Evolutionary conservation across 2,888 invertebrate species (phyloP).

Genomic region (Furcula furcula): DNA sequence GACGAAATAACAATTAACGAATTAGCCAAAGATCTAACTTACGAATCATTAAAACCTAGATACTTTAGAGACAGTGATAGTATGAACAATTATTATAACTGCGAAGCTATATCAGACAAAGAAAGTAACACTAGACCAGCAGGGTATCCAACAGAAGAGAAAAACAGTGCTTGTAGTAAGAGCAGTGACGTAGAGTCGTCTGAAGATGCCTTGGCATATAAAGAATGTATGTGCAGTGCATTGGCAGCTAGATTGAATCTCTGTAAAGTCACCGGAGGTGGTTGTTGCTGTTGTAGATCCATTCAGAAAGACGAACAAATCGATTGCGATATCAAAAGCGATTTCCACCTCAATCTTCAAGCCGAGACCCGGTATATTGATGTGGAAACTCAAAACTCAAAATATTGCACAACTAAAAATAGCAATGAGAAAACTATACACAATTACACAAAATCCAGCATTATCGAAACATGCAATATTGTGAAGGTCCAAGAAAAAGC

Average conservation of each 20-base stretch:
- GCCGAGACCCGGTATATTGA: constrained; percentile 30
- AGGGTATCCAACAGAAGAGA: constrained; percentile 35
- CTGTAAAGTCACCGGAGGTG: constrained; percentile 22
- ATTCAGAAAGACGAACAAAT: constrained; percentile 38
- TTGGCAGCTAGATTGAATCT: constrained; percentile 46
- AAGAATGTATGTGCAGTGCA: constrained; percentile 47
- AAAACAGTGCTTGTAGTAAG: constrained; percentile 29
- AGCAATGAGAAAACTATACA: constrained; percentile 29
- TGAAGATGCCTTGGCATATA: constrained; percentile 10
- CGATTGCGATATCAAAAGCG: constrained; percentile 40
- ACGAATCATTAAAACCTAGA: constrained; percentile 41
- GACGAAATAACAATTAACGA: constrained; percentile 37
- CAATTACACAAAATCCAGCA: constrained; percentile 15
- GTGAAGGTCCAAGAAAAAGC: constrained; percentile 4
- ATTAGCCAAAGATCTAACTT: constrained; percentile 41
- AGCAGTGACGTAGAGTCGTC: constrained; percentile 16
- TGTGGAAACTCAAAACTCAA: constrained; percentile 48
- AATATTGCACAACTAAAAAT: constrained; percentile 19
- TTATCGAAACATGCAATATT: constrained; percentile 2
- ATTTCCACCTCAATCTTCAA: constrained; percentile 32
- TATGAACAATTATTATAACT: constrained; percentile 48
- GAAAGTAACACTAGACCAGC: constrained; percentile 15
- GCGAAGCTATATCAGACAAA: constrained; percentile 20
- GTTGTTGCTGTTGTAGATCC: constrained; percentile 40
- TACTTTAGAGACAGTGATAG: constrained; percentile 46